Evolutionary conservation across 2,113 vertebrate species (phyloP), one percentile per base, ranked within the genome.

Genomic region (Ardeotis arabs): DNA sequence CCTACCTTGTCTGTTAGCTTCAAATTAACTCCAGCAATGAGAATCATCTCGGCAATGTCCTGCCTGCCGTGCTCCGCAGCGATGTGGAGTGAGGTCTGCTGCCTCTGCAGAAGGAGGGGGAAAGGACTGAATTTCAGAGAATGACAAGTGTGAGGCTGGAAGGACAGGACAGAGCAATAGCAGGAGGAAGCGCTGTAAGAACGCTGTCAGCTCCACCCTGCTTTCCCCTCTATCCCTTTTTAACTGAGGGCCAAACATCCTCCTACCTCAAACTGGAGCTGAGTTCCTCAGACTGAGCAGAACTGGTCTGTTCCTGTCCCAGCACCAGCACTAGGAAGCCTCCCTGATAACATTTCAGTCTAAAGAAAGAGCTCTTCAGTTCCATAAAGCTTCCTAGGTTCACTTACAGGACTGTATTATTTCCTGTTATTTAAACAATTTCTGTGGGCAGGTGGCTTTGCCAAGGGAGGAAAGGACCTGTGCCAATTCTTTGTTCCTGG

Each of bases 11-110:
- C 99, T 4, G 87, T 97, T 44, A 99, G 96, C 91, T 97, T 98
- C 87, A 99, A 98, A 92, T 99, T 98, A 20, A 98, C 98, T 15
- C 99, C 98, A 14, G 98, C 97, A 7, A 98, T 70, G 23, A 99
- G 98, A 86, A 99, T 98, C 97, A 99, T 98, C 96, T 99, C 99
- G 0, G 98, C 99, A 28, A 98, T 96, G 84, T 98, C 98, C 85
- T 99, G 99, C 59, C 98, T 92, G 63, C 99, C 98, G 0, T 99
- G 97, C 89, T 99, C 99, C 0, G 98, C 98, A 7, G 99, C 99
- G 0, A 99, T 97, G 93, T 99, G 99, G 33, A 99, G 97, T 0
- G 99, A 96, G 0, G 98, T 99, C 97, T 99, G 99, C 95, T 98
- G 98, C 94, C 99, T 98, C 99, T 99, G 91, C 73, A 88, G 49